phyloP scores from a whole-genome alignment of 2,797 vertebrate genomes.

The Kryptopterus vitreolus region DNA sequence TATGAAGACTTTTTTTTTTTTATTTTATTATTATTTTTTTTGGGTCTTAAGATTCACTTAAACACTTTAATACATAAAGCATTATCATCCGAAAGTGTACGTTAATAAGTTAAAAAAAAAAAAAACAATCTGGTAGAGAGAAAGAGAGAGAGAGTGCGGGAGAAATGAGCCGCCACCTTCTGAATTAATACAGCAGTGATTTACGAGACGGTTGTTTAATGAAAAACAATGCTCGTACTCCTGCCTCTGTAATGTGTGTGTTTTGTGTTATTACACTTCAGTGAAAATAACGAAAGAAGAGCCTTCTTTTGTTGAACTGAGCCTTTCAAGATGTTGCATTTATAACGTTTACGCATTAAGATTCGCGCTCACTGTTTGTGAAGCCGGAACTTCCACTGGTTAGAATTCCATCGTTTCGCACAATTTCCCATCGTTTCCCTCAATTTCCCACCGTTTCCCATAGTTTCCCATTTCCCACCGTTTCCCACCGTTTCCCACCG shows the following conservation, averaged over 20 bases:
- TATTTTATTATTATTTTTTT: no score
- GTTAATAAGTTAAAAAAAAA: no score
- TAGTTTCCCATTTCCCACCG: no score
- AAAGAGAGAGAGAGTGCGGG: neutral
- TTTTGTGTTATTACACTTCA: neutral
- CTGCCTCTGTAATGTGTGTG: neutral
- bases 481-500: neutral
- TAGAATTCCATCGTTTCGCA: neutral
- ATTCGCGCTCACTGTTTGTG: neutral
- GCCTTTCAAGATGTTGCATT: neutral
- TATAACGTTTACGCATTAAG: neutral
- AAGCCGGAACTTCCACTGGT: neutral
- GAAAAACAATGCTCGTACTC: conserved; percentile 22
- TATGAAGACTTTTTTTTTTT: no score
- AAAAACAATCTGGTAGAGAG: conserved; percentile 10
- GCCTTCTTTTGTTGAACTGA: neutral
- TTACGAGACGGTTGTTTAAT: neutral
- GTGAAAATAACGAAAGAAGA: neutral
- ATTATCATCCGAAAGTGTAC: conserved; percentile 4
- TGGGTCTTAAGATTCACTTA: conserved; percentile 12
- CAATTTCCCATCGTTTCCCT: no score
- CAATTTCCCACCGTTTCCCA: neutral
- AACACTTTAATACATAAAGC: conserved; percentile 6
- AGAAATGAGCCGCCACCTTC: neutral
- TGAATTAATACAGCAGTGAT: neutral